These are phyloP conservation scores for Amblyraja radiata DNA, from an alignment of 2,797 vertebrate genomes.

Conservation along the genomic window DNA sequence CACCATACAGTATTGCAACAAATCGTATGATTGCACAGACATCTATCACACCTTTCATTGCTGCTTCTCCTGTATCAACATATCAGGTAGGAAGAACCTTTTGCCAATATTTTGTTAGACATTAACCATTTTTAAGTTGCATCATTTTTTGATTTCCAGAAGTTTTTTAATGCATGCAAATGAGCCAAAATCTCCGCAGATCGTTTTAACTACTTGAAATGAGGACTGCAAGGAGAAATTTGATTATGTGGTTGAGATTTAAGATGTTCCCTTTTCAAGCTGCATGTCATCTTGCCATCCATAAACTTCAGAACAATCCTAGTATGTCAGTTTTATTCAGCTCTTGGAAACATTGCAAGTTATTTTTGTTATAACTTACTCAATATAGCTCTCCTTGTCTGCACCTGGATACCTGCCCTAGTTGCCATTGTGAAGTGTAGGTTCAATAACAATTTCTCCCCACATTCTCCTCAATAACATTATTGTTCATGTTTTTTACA, in stretches of 20 bases:
- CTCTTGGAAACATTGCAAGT: not conserved
- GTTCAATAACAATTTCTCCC: not conserved
- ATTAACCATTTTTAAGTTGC: not conserved
- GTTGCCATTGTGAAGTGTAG: not conserved
- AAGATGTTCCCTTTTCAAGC: not conserved
- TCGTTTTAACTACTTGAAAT: not conserved
- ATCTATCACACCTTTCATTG: slow-evolving; percentile 95
- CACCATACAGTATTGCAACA: slow-evolving; percentile 95
- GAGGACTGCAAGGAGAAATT: not conserved
- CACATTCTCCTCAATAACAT: not conserved
- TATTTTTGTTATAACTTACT: not conserved
- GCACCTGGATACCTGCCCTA: too few species aligned
- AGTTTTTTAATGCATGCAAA: not conserved
- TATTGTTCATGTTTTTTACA: not conserved
- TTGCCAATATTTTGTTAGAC: not conserved
- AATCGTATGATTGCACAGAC: slow-evolving; percentile 98
- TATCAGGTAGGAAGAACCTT: slow-evolving; percentile 77
- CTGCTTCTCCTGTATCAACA: slow-evolving; percentile 93
- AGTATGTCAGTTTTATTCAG: not conserved
- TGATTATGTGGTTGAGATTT: not conserved
- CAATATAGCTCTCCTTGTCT: not conserved
- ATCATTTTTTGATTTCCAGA: not conserved
- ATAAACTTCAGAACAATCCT: not conserved
- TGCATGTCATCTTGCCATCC: not conserved
- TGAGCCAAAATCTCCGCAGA: not conserved